phyloP scores from a whole-genome alignment of 1,140 invertebrate genomes.

The Diabrotica virgifera region DNA sequence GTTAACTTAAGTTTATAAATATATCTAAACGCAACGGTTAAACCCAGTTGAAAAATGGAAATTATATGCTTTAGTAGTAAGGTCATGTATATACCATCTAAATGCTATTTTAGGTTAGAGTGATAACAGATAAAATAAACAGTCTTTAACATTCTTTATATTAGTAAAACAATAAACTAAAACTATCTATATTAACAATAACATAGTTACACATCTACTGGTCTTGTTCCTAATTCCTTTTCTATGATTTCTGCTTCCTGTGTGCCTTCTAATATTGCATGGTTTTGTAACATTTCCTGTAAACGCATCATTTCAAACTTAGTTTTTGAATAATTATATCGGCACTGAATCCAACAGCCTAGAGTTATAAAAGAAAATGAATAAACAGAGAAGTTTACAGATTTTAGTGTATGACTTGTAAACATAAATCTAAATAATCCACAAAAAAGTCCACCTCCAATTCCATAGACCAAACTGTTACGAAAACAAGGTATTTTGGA shows the following conservation, averaged over 20 bases:
- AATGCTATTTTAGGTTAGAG: too few species aligned
- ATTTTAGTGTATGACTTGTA: slow-evolving; percentile 53
- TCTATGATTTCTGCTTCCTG: slow-evolving; percentile 1
- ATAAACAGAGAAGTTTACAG: slow-evolving; percentile 54
- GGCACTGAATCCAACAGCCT: slow-evolving; percentile 55
- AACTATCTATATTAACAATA: not conserved
- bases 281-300: slow-evolving; percentile 45
- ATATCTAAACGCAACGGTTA: too few species aligned
- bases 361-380: slow-evolving; percentile 54
- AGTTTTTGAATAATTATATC: slow-evolving; percentile 51
- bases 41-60: too few species aligned
- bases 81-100: too few species aligned
- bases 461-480: slow-evolving; percentile 60
- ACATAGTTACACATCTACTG: slow-evolving; percentile 6
- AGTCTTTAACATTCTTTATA: too few species aligned
- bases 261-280: slow-evolving; percentile 48
- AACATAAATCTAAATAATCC: slow-evolving; percentile 59
- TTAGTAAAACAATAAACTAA: too few species aligned
- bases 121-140: too few species aligned
- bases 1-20: too few species aligned
- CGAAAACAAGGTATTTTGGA: slow-evolving; percentile 64
- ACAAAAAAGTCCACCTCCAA: slow-evolving; percentile 53
- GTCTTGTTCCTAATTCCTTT: not conserved
- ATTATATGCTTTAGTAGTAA: too few species aligned
- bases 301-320: slow-evolving; percentile 50